These are phyloP conservation scores for Thereva nobilitata DNA, from an alignment of 2,888 invertebrate species.

Conservation along the genomic window DNA sequence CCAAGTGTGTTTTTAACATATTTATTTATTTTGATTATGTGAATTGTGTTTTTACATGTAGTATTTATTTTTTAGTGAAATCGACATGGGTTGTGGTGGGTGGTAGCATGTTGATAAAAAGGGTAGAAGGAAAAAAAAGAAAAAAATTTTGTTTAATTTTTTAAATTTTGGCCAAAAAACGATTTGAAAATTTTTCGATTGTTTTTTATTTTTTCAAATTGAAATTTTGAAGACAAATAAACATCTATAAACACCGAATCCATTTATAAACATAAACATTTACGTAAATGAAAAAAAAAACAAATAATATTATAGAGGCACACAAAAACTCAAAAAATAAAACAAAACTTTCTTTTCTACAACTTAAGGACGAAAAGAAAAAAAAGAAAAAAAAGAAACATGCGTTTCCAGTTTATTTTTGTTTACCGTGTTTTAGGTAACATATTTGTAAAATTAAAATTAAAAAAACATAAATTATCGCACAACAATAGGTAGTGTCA, in stretches of 20 bases:
- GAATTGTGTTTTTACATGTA: constrained; percentile 40
- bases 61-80: constrained; percentile 19
- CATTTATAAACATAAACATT: not conserved
- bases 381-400: no score
- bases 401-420: no score
- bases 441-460: no score
- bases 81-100: constrained; percentile 23
- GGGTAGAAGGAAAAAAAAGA: constrained; percentile 20
- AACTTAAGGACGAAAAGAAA: no score
- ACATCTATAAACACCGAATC: constrained; percentile 17
- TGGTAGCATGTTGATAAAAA: constrained; percentile 26
- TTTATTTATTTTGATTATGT: constrained; percentile 41
- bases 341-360: no score
- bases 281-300: not conserved
- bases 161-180: constrained; percentile 12
- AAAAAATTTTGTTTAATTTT: constrained; percentile 16
- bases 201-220: no score
- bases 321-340: no score
- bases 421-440: no score
- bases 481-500: no score
- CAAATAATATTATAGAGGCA: not conserved
- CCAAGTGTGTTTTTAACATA: constrained; percentile 42
- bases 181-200: not conserved
- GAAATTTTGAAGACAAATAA: constrained; percentile 11
- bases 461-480: no score